Evolutionary conservation across 2,113 vertebrate genomes (phyloP).

Genomic region (human): DNA sequence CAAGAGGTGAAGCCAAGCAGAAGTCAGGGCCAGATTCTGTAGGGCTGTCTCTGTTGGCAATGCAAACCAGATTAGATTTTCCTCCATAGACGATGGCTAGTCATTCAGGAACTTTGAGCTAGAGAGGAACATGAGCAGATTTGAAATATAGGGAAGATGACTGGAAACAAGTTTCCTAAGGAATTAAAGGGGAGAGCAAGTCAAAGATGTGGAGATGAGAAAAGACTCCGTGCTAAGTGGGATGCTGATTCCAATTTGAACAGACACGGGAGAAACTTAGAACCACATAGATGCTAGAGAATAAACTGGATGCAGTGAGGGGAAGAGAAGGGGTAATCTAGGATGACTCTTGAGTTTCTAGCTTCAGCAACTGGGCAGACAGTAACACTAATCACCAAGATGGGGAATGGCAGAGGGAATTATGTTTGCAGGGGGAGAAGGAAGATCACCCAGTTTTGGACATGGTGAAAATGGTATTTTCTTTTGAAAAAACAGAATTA

Average conservation of each 20-base stretch:
- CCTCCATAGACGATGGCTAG: background rate
- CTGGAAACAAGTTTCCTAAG: background rate
- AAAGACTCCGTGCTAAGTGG: background rate
- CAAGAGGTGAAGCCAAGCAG: background rate
- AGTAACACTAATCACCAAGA: background rate
- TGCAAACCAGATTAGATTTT: background rate
- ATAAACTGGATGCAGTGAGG: background rate
- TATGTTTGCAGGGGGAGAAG: background rate
- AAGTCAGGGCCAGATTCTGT: background rate
- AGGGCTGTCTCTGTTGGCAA: background rate
- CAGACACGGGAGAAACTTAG: background rate
- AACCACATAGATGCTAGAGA: background rate
- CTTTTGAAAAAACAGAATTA: background rate
- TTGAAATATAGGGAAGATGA: background rate
- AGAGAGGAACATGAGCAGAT: background rate
- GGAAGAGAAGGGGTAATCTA: background rate
- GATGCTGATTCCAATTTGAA: background rate
- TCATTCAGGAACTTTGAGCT: background rate
- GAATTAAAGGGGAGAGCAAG: background rate
- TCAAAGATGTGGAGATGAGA: background rate
- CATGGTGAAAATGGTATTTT: background rate
- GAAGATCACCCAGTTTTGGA: background rate
- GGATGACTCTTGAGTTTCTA: background rate
- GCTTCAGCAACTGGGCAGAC: background rate
- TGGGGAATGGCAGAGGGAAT: background rate